A percentile compares a stretch with the other conserved stretches of the same genome.
phyloP scores from a whole-genome alignment of 2,888 invertebrate species.

The Eretmocerus hayati region DNA sequence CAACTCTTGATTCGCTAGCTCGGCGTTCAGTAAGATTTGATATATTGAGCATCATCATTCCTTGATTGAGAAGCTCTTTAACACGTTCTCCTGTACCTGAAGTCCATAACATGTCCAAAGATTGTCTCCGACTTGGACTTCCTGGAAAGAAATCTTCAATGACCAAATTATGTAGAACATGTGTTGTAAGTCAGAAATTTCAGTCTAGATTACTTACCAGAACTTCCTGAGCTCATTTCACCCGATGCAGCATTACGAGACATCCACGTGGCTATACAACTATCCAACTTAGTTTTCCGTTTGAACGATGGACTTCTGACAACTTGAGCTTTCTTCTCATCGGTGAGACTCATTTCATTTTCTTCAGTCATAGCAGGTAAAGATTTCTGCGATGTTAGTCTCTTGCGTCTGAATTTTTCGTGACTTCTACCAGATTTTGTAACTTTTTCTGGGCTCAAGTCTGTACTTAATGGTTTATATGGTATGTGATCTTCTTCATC shows the following conservation, averaged over 20 bases:
- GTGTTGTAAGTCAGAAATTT: neutral
- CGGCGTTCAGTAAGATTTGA: conserved; percentile 66
- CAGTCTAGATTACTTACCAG: conserved; percentile 35
- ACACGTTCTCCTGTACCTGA: conserved; percentile 73
- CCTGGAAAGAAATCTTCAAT: too few relatives aligned
- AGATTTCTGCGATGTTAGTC: conserved; percentile 48
- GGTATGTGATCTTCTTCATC: conserved; percentile 48
- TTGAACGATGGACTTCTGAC: conserved; percentile 43
- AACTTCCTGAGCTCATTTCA: conserved; percentile 43
- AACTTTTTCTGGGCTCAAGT: conserved; percentile 37
- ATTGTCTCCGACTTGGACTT: conserved; percentile 57
- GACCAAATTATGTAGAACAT: conserved; percentile 3
- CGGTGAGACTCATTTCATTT: conserved; percentile 32
- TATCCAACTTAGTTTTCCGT: conserved; percentile 46
- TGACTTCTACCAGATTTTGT: conserved; percentile 28
- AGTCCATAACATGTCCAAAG: conserved; percentile 64
- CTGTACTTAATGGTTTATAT: conserved; percentile 46
- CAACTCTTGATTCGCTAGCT: conserved; percentile 62
- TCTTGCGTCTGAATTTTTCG: conserved; percentile 32
- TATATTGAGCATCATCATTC: conserved; percentile 65
- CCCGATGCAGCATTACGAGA: conserved; percentile 50
- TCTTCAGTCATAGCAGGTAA: conserved; percentile 45
- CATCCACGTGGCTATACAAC: conserved; percentile 53
- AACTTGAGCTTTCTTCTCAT: conserved; percentile 40
- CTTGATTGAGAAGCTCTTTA: conserved; percentile 73